Evolutionary conservation across 1,140 invertebrate genomes (phyloP), one percentile per base, ranked within the genome.

Genomic region (Achroia grisella): DNA sequence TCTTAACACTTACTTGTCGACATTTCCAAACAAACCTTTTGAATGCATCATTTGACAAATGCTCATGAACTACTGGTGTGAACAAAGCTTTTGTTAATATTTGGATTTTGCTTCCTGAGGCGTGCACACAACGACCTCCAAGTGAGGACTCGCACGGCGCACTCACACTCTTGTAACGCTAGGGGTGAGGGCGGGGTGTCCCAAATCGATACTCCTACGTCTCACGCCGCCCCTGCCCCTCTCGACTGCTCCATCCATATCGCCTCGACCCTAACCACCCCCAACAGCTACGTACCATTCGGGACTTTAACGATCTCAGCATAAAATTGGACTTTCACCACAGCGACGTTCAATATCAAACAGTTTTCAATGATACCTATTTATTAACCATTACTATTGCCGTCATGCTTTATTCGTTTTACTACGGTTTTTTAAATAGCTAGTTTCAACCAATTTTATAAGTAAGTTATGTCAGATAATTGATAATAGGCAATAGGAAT

Each of bases 161-260:
- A 81, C 80, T 72, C 77, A 81, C 80, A 84, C 77, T 67, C 72
- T 76, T 77, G 75, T 74, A 79, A 52, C 62, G 62, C 53, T 67
- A 60, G 75, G 79, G 77, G 79, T 62, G 74, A 75, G 75, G 67
- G 78, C 64, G 74, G 71, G 68, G 70, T 69, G 69, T 51, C 63
- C 65, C 80, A 84, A 84, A 84, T 84, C 80, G 80, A 84, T 84
- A 84, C 62, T 84, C 62, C 71, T 75, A 66, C 74, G 75, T 76
- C 74, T 76, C 77, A 68, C 59, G 50, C 69, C 71, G 61, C 53
- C 60, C 68, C 58, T 50, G 54, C 71, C 67, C 74, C 76, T 59
- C 76, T 47, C 62, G 40, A 51, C 61, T 53, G 60, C 44, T 39
- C 48, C 56, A 53, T 62, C 61, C 68, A 61, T 65, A 66, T 48